A percentile compares a stretch with the other conserved stretches of the same genome.
Evolutionary conservation across 2,113 vertebrate species (phyloP).

Genomic region (Lepus europaeus): DNA sequence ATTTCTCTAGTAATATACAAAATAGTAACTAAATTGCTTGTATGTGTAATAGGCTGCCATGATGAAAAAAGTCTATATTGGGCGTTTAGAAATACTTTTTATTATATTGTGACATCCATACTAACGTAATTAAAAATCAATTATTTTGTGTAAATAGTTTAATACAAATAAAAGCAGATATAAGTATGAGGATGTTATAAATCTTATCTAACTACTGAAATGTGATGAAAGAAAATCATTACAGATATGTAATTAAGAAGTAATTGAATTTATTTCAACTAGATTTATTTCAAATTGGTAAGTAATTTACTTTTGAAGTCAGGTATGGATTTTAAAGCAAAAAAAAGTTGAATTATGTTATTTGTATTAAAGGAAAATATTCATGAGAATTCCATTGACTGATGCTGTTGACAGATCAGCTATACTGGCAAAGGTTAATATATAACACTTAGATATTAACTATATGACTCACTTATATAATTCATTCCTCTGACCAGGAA

Average conservation of each 20-base stretch:
- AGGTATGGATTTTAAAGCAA: background rate
- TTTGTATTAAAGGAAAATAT: background rate
- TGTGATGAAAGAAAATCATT: constrained; percentile 8
- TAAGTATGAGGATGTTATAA: background rate
- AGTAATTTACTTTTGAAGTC: constrained; percentile 11
- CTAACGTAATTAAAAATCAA: background rate
- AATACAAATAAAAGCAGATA: background rate
- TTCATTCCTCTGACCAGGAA: background rate
- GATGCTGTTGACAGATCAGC: background rate
- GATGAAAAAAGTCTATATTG: background rate
- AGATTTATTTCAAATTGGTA: constrained; percentile 42
- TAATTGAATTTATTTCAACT: background rate
- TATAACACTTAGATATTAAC: background rate
- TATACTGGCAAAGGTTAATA: background rate
- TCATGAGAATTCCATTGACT: background rate
- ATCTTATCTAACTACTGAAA: background rate
- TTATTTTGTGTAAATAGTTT: background rate
- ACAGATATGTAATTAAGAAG: background rate
- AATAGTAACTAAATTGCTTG: background rate
- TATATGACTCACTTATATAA: background rate
- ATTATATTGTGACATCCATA: background rate
- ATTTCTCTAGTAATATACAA: background rate
- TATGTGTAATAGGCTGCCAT: background rate
- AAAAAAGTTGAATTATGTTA: background rate
- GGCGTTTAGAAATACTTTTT: background rate